These are phyloP conservation scores for Amphiura filiformis DNA, from an alignment of 35 echinoderm and acorn worm genomes.

Conservation along the genomic window DNA sequence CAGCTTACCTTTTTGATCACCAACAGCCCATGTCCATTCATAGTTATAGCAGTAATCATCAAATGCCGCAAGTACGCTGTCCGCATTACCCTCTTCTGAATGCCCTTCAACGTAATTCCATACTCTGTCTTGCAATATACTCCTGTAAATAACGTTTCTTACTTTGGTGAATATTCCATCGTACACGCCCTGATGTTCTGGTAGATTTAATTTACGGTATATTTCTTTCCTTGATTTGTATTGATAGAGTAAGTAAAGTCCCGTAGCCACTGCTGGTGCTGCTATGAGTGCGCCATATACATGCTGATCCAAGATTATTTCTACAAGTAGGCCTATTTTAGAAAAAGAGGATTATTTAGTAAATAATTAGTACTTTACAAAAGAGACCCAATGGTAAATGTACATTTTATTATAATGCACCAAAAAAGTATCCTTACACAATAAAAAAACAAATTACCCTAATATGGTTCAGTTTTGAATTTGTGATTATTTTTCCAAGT, in stretches of 20 bases:
- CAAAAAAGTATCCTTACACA: no score
- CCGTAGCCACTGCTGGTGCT: not conserved
- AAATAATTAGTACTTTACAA: no score
- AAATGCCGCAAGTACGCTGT: not conserved
- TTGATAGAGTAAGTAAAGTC: not conserved
- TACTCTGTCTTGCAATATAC: not conserved
- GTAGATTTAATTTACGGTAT: not conserved
- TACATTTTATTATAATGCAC: no score
- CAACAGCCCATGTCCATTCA: not conserved
- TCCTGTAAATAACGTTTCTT: not conserved
- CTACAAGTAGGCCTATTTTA: no score
- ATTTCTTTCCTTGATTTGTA: not conserved
- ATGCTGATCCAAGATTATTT: not conserved
- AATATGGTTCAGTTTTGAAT: no score
- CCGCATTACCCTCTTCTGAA: not conserved
- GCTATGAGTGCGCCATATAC: not conserved
- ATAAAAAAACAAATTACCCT: no score
- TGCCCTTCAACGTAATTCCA: not conserved
- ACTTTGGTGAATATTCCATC: not conserved
- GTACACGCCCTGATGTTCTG: not conserved
- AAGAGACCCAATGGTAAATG: no score
- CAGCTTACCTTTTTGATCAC: not conserved
- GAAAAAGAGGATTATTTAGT: no score
- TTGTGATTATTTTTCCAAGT: no score
- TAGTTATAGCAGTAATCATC: conserved; percentile 8